Percentiles rank a stretch among this genome's conserved stretches.
These are phyloP conservation scores for Ceriagrion tenellum DNA, from an alignment of 2,888 invertebrate genomes.

Conservation along the genomic window DNA sequence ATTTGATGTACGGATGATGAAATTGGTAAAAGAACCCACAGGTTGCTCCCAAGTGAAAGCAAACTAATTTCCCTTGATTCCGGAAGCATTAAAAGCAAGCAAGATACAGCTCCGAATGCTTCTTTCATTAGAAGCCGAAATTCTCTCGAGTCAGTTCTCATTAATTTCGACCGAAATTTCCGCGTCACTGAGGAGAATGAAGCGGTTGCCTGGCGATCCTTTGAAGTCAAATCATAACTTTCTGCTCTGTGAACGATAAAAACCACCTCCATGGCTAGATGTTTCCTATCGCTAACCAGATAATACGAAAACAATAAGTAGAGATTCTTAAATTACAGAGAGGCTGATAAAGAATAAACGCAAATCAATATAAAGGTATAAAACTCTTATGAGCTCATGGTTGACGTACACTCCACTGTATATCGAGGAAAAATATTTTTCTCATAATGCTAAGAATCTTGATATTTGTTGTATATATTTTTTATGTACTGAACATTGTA, in stretches of 20 bases:
- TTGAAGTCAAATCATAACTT: background rate
- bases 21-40: background rate
- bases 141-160: background rate
- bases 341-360: no score
- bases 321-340: no score
- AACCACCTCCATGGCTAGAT: background rate
- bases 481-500: no score
- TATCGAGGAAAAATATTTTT: no score
- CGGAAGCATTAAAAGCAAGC: background rate
- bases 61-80: background rate
- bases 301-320: no score
- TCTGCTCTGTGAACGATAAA: background rate
- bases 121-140: background rate
- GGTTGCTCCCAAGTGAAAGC: background rate
- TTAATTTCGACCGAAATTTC: background rate
- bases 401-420: no score
- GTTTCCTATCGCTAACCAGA: background rate
- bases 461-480: no score
- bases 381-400: no score
- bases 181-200: background rate
- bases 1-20: background rate
- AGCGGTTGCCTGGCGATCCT: background rate
- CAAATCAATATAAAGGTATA: no score
- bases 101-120: background rate
- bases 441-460: no score